Percentiles rank a stretch among this genome's conserved stretches.
These are phyloP conservation scores for Antennarius striatus DNA, from an alignment of 2,113 vertebrate genomes.

Conservation along the genomic window DNA sequence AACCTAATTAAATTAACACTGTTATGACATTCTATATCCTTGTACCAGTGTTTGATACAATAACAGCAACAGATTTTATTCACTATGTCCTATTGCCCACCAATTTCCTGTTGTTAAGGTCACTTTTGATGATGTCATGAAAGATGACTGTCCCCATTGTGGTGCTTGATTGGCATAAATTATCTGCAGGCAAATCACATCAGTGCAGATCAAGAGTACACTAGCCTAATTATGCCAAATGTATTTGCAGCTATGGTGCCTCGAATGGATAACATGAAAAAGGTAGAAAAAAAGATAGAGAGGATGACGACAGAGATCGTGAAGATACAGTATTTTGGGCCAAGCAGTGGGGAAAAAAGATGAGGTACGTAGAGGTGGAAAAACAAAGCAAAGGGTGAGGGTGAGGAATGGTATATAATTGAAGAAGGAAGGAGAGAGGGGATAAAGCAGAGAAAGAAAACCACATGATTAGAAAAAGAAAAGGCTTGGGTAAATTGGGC, in stretches of 20 bases:
- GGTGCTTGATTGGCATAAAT: slow-evolving; percentile 54
- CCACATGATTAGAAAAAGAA: slow-evolving; percentile 53
- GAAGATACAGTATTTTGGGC: not conserved
- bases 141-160: slow-evolving; percentile 62
- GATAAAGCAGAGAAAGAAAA: slow-evolving; percentile 53
- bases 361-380: slow-evolving; percentile 20
- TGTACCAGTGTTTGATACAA: slow-evolving; percentile 15
- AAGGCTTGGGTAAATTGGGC: slow-evolving; percentile 45
- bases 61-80: slow-evolving; percentile 23
- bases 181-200: slow-evolving; percentile 68
- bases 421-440: slow-evolving; percentile 20
- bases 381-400: slow-evolving; percentile 21
- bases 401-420: slow-evolving; percentile 19
- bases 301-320: slow-evolving; percentile 12
- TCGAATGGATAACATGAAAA: slow-evolving; percentile 37
- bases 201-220: slow-evolving; percentile 44
- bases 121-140: slow-evolving; percentile 68
- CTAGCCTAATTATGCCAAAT: slow-evolving; percentile 70
- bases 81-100: slow-evolving; percentile 19
- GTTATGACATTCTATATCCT: not conserved
- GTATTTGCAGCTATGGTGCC: slow-evolving; percentile 45
- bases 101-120: slow-evolving; percentile 59
- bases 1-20: not conserved
- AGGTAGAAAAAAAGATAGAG: slow-evolving; percentile 14
- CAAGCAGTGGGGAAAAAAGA: slow-evolving; percentile 30